phyloP scores from a whole-genome alignment of 2,797 vertebrate genomes.

The Propithecus perrieri region DNA sequence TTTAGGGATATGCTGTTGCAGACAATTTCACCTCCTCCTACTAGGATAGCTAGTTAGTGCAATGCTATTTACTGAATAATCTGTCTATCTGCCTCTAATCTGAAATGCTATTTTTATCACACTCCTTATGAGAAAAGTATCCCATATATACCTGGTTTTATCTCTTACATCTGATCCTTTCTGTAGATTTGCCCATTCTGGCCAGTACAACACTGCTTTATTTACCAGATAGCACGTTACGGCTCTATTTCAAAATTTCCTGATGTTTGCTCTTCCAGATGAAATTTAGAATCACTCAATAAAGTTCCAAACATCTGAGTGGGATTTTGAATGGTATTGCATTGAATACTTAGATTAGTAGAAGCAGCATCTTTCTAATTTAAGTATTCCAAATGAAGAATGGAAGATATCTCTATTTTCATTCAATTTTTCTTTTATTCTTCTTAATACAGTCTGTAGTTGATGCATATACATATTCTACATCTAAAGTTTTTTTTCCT shows the following conservation, averaged over 20 bases:
- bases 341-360: background rate
- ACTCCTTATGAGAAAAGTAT: background rate
- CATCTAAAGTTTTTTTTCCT: background rate
- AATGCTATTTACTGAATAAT: background rate
- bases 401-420: background rate
- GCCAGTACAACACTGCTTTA: background rate
- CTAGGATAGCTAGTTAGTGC: background rate
- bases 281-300: background rate
- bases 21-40: background rate
- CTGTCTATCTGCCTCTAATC: background rate
- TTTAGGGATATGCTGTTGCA: background rate
- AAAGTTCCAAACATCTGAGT: background rate
- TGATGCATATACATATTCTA: background rate
- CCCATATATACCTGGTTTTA: background rate
- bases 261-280: background rate
- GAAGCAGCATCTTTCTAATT: background rate
- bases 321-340: background rate
- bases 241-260: background rate
- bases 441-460: background rate
- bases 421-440: background rate
- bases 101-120: slow-evolving; percentile 14
- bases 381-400: background rate
- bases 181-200: background rate
- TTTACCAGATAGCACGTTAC: background rate
- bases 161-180: background rate